A percentile compares a stretch with the other conserved stretches of the same genome.
phyloP scores from a whole-genome alignment of 2,888 invertebrate genomes.

The Galerucella pusilla region DNA sequence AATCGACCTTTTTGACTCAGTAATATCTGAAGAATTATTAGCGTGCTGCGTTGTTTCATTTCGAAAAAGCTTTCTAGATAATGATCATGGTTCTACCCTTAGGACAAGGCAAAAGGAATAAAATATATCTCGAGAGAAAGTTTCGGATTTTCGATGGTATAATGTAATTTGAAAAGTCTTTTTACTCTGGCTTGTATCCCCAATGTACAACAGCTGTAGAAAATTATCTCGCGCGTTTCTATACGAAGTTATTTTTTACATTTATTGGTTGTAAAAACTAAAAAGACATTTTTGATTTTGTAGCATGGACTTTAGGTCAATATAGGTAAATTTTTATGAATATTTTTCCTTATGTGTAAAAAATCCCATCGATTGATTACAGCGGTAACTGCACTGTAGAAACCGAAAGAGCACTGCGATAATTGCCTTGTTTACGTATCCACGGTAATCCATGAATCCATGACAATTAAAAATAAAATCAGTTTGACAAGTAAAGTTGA shows the following conservation, averaged over 20 bases:
- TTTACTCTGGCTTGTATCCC: constrained; percentile 28
- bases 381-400: too few species aligned
- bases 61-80: constrained; percentile 34
- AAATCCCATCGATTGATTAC: too few species aligned
- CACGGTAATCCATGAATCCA: too few species aligned
- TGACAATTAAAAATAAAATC: too few species aligned
- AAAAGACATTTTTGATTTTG: background rate
- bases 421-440: too few species aligned
- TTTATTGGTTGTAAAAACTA: background rate
- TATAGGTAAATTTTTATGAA: too few species aligned
- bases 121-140: constrained; percentile 35
- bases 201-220: constrained; percentile 36
- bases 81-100: constrained; percentile 28
- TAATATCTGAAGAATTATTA: constrained; percentile 2
- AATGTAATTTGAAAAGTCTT: constrained; percentile 38
- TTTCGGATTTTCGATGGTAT: constrained; percentile 29
- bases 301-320: background rate
- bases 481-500: too few species aligned
- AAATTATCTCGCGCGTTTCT: constrained; percentile 29
- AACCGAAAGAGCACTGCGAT: too few species aligned
- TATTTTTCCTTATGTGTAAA: too few species aligned
- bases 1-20: background rate
- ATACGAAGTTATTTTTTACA: background rate
- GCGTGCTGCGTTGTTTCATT: constrained; percentile 5
- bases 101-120: constrained; percentile 35